Base-by-base conservation (phyloP, 2,888 invertebrate genomes). In the Nomada lathburiana region DNA sequence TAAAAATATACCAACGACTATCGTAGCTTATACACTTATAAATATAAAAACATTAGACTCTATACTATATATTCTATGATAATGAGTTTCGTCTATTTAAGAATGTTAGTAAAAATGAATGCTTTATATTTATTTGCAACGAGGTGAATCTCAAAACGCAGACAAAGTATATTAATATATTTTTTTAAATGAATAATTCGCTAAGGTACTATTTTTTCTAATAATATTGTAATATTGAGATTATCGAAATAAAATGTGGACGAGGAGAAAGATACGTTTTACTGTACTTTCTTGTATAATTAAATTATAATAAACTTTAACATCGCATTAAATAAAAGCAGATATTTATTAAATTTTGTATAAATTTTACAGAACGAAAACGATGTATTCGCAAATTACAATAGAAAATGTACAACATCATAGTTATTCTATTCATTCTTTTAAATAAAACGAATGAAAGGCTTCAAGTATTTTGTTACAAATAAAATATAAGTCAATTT, bases 121-220 rank as follows among this genome's bases (percentile, higher is more conserved):
- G 23, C 50, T 53, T 36, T 20, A n/a, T 76, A 64, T 73, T 68
- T 71, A 77, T 77, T 53, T 74, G 64, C 59, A 69, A 57, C n/a
- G 50, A 71, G 67, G 11, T 16, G 71, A 82, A 82, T 83, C 70
- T 74, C 57, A 20, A 20, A 65, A 59, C 2, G 23, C 20, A 64
- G n/a, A 73, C 53, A 36, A 65, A 81, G 64, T 80, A 71, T 81
- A 82, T 64, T 70, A 52, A 81, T 81, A 81, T 82, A 82, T 82
- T 82, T 77, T 74, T 67, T 63, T 67, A 76, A 55, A 59, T 18
- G 20, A 63, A 68, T 57, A 42, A 55, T 71, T 72, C 44, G 18
- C 42, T 83, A 70, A 44, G 70, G 20, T 75, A 82, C 47, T 71
- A 63, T 72, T 70, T 81, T 81, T 20, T 59, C n/a, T 26, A 63